These are phyloP conservation scores for Lasioglossum calceatum DNA, from an alignment of 2,888 invertebrate genomes.

Conservation along the genomic window DNA sequence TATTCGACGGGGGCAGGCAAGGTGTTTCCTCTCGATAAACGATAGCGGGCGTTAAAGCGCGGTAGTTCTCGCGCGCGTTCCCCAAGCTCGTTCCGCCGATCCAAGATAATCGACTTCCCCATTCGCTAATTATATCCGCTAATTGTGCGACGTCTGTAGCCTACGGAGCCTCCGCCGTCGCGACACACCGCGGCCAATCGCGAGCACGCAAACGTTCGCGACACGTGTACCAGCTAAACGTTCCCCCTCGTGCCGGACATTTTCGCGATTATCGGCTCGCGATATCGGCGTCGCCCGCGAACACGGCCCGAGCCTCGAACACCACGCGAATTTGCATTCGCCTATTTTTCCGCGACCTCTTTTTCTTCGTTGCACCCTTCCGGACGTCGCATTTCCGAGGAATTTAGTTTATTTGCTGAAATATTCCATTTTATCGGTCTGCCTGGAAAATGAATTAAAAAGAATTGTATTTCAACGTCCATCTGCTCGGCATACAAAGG, in stretches of 20 bases:
- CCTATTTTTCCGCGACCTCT: background rate
- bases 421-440: background rate
- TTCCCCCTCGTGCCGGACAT: constrained; percentile 65
- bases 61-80: background rate
- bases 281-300: constrained; percentile 68
- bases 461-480: background rate
- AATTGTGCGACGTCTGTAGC: constrained; percentile 63
- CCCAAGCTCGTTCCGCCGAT: constrained; percentile 31
- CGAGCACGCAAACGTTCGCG: constrained; percentile 15
- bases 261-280: constrained; percentile 74
- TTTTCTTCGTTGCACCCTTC: background rate
- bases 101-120: constrained; percentile 55
- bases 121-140: constrained; percentile 58
- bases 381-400: background rate
- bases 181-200: background rate
- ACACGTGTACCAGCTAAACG: constrained; percentile 55
- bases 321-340: constrained; percentile 27
- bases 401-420: background rate
- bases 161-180: background rate
- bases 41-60: constrained; percentile 8
- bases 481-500: background rate
- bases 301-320: background rate
- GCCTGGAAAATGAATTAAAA: background rate
- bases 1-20: constrained; percentile 10
- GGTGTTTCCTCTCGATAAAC: constrained; percentile 18